Evolutionary conservation across 2,113 vertebrate genomes (phyloP).

Genomic region (Neodontobutis hainanensis): DNA sequence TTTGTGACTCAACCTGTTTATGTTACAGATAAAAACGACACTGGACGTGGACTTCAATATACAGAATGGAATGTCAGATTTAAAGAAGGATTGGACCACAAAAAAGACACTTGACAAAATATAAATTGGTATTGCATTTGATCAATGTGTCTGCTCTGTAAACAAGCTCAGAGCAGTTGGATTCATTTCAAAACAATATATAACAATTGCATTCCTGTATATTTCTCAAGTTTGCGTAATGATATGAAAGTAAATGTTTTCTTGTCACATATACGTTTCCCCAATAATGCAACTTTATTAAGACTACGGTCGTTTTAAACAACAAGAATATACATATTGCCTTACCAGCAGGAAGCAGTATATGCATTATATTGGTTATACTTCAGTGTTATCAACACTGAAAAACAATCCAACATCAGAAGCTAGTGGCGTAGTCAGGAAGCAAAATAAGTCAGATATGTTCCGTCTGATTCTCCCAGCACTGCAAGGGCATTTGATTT

Average conservation of each 20-base stretch:
- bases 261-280: slow-evolving; percentile 25
- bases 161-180: slow-evolving; percentile 51
- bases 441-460: slow-evolving; percentile 29
- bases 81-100: slow-evolving; percentile 53
- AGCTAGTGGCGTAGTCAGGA: slow-evolving; percentile 39
- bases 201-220: slow-evolving; percentile 40
- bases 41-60: slow-evolving; percentile 33
- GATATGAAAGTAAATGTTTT: slow-evolving; percentile 45
- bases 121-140: slow-evolving; percentile 65
- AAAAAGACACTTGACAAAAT: slow-evolving; percentile 35
- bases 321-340: slow-evolving; percentile 24
- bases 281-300: slow-evolving; percentile 35
- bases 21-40: slow-evolving; percentile 58
- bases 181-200: slow-evolving; percentile 46
- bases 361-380: slow-evolving; percentile 28
- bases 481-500: slow-evolving; percentile 27
- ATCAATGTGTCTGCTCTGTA: slow-evolving; percentile 47
- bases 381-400: slow-evolving; percentile 33
- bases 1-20: slow-evolving; percentile 58
- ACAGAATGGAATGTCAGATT: slow-evolving; percentile 71
- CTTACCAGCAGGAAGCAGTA: slow-evolving; percentile 50
- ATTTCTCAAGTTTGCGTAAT: slow-evolving; percentile 38
- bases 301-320: slow-evolving; percentile 44
- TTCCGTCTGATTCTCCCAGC: slow-evolving; percentile 22
- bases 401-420: slow-evolving; percentile 43